phyloP scores from a whole-genome alignment of 2,888 invertebrate species.

The Drosophila borealis region DNA sequence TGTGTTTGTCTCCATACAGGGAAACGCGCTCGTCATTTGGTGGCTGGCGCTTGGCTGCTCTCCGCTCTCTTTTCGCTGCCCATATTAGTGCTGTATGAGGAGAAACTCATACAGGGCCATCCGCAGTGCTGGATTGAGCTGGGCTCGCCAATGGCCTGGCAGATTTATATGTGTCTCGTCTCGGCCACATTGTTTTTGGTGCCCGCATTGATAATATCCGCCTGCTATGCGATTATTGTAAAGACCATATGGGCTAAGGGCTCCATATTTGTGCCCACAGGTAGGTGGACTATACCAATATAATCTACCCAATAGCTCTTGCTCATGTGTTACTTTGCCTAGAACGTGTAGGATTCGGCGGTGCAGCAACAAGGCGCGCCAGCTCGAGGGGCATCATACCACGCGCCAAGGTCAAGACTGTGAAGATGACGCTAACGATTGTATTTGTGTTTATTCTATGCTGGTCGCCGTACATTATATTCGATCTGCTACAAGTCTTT shows the following conservation, averaged over 20 bases:
- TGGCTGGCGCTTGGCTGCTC: constrained; percentile 92
- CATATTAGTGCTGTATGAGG: constrained; percentile 92
- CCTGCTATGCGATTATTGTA: constrained; percentile 96
- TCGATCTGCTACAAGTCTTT: constrained; percentile 95
- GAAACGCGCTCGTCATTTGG: constrained; percentile 92
- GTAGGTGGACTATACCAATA: constrained; percentile 49
- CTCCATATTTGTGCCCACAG: constrained; percentile 83
- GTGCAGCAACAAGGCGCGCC: constrained; percentile 89
- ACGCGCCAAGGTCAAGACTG: constrained; percentile 97
- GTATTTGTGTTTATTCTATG: constrained; percentile 97
- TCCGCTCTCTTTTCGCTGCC: constrained; percentile 93
- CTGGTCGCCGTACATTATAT: constrained; percentile 98
- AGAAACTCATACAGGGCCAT: constrained; percentile 91
- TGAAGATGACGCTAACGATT: constrained; percentile 98
- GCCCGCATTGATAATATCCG: constrained; percentile 94
- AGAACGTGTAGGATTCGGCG: constrained; percentile 82
- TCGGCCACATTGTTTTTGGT: constrained; percentile 93
- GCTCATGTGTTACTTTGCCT: constrained; percentile 20
- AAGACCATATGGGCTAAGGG: constrained; percentile 95
- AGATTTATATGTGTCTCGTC: constrained; percentile 94
- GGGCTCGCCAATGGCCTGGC: constrained; percentile 91
- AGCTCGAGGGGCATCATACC: constrained; percentile 97
- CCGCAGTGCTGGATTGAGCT: constrained; percentile 96
- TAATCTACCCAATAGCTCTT: background rate
- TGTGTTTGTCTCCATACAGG: constrained; percentile 86